Percentiles rank a stretch among this genome's conserved stretches.
Conservation (phyloP, 2,113 vertebrate genomes). For the Myotis lucifugus region DNA sequence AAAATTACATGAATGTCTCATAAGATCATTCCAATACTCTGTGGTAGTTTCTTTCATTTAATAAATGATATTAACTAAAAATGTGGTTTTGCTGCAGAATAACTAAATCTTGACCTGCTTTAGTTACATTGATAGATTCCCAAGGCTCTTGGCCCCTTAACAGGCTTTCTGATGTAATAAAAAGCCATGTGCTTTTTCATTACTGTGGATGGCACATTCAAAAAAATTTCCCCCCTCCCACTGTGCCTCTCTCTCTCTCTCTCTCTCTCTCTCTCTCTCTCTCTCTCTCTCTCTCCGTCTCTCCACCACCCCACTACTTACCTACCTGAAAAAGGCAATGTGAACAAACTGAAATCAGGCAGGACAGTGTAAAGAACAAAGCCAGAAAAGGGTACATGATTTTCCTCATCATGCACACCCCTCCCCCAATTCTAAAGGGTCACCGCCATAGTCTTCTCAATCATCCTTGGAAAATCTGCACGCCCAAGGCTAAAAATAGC, state of each 20-base stretch:
- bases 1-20: slow-evolving; percentile 18
- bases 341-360: background rate
- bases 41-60: slow-evolving; percentile 25
- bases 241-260: background rate
- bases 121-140: background rate
- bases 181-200: background rate
- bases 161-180: background rate
- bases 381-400: background rate
- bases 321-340: background rate
- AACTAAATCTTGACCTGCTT: background rate
- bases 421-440: background rate
- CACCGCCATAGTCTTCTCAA: background rate
- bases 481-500: slow-evolving; percentile 37
- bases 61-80: slow-evolving; percentile 26
- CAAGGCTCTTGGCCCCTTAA: background rate
- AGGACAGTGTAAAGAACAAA: background rate
- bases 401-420: background rate
- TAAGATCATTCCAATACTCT: background rate
- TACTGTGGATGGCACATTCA: background rate
- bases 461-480: slow-evolving; percentile 20
- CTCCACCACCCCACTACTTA: background rate
- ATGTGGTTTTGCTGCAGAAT: slow-evolving; percentile 14
- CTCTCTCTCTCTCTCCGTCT: fast-evolving
- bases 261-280: background rate
- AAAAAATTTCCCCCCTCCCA: no score